Evolutionary conservation across 2,797 vertebrate species (phyloP).

Genomic region (Calcarius lapponicus): DNA sequence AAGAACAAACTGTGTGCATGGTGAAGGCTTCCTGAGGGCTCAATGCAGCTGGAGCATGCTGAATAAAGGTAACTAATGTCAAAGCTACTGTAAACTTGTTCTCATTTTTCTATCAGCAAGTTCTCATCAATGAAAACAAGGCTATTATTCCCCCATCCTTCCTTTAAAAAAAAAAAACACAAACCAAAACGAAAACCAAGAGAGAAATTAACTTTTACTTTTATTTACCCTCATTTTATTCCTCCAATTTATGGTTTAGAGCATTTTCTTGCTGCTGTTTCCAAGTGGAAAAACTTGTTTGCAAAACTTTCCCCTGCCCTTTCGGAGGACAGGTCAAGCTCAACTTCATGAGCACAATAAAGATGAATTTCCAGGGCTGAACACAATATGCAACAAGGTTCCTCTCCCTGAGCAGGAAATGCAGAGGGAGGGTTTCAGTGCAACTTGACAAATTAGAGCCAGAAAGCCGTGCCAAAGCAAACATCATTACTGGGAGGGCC

Average conservation of each 20-base stretch:
- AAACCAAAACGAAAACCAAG: not conserved
- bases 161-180: not conserved
- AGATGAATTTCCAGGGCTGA: conserved; percentile 55
- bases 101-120: conserved; percentile 83
- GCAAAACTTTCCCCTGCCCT: conserved; percentile 31
- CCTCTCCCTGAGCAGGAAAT: conserved; percentile 70
- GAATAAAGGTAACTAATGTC: conserved; percentile 93
- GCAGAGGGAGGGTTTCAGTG: conserved; percentile 67
- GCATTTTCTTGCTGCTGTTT: not conserved
- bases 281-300: not conserved
- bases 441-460: conserved; percentile 65
- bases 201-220: not conserved
- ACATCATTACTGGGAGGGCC: conserved; percentile 48
- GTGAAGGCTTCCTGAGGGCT: conserved; percentile 93
- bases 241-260: not conserved
- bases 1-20: conserved; percentile 85
- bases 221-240: conserved; percentile 23
- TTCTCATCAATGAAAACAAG: conserved; percentile 84
- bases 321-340: conserved; percentile 27
- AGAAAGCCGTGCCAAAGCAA: conserved; percentile 67
- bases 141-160: conserved; percentile 54
- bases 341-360: conserved; percentile 16
- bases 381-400: conserved; percentile 25
- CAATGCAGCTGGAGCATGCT: conserved; percentile 89
- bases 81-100: conserved; percentile 92